These are phyloP conservation scores for Drosophila diplacantha DNA, from an alignment of 2,888 invertebrate genomes.

Conservation along the genomic window DNA sequence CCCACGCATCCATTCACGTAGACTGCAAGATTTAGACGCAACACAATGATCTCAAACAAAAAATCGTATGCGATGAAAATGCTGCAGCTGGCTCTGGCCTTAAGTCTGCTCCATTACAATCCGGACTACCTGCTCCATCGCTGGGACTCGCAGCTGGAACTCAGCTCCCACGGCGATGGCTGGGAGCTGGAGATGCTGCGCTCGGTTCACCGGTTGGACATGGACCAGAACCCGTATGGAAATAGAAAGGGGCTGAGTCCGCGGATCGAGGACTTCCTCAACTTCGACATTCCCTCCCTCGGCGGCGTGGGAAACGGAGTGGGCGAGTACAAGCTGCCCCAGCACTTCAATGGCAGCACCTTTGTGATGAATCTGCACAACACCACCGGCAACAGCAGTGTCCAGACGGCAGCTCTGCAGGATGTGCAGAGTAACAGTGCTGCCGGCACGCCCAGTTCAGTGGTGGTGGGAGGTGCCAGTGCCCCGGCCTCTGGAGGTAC, in stretches of 20 bases:
- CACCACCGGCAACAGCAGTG: constrained; percentile 62
- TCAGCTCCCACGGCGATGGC: constrained; percentile 74
- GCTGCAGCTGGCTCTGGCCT: constrained; percentile 87
- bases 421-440: constrained; percentile 62
- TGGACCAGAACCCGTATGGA: constrained; percentile 74
- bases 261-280: constrained; percentile 76
- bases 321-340: constrained; percentile 50
- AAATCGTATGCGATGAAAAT: constrained; percentile 90
- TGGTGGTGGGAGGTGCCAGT: constrained; percentile 21
- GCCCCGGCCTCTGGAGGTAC: constrained; percentile 21
- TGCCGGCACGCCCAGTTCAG: constrained; percentile 28
- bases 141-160: constrained; percentile 75
- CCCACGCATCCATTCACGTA: constrained; percentile 33
- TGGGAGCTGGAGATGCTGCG: constrained; percentile 77
- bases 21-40: constrained; percentile 25
- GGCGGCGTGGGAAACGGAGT: background rate
- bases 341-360: constrained; percentile 79
- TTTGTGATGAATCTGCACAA: constrained; percentile 81
- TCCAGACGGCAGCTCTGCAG: constrained; percentile 73
- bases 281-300: constrained; percentile 81
- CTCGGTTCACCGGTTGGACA: constrained; percentile 74
- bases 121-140: constrained; percentile 85
- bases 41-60: constrained; percentile 86
- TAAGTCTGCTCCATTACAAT: constrained; percentile 88
- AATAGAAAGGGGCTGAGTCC: constrained; percentile 78